phyloP scores from a whole-genome alignment of 2,888 invertebrate genomes.

The Philereme vetulata region DNA sequence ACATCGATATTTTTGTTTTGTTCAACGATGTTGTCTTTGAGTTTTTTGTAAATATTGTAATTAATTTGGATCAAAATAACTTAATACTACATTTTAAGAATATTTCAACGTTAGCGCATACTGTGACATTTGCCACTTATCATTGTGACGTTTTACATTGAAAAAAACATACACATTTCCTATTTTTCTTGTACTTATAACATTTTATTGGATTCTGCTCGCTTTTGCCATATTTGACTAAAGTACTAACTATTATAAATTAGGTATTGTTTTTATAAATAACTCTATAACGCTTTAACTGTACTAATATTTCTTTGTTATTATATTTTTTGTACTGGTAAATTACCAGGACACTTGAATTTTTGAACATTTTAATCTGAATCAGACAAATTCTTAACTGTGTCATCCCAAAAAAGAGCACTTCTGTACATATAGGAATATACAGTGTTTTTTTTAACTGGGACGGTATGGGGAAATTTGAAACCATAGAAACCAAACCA shows the following conservation, averaged over 20 bases:
- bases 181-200: no score
- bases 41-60: conserved; percentile 2
- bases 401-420: no score
- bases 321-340: background rate
- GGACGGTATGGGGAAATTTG: no score
- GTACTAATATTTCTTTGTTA: conserved; percentile 15
- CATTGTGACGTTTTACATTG: no score
- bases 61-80: conserved; percentile 13
- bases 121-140: conserved; percentile 1
- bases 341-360: no score
- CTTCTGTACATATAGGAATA: no score
- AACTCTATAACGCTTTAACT: conserved; percentile 17
- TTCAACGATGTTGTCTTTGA: conserved; percentile 14
- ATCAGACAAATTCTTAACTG: no score
- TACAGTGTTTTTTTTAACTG: no score
- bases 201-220: background rate
- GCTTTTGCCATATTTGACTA: conserved; percentile 8
- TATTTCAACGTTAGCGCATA: conserved; percentile 1
- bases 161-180: no score
- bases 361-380: no score
- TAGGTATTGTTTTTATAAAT: conserved; percentile 1
- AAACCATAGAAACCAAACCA: no score
- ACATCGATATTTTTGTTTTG: background rate
- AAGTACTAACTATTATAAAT: background rate
- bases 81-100: background rate